Base-by-base conservation (phyloP, 2,888 invertebrate genomes). In the Creontiades dilutus region DNA sequence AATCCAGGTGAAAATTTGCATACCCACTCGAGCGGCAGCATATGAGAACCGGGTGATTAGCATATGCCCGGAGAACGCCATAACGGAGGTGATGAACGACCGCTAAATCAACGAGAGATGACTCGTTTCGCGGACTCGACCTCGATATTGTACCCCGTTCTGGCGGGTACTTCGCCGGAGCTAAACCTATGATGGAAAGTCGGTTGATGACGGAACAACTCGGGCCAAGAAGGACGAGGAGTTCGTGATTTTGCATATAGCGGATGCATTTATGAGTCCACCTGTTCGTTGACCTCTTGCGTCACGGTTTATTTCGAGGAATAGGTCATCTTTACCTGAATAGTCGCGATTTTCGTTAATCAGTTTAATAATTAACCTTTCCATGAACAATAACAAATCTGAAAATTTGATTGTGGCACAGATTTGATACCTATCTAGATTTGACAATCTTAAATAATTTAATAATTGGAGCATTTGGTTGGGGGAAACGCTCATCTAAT, bases 181-280 rank as follows among this genome's bases (percentile, higher is more conserved):
- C 68, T 68, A 68, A 68, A 23, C 68, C 68, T 23, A 68, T 68
- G 68, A 68, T 68, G 68, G 68, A 68, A 68, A 68, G 68, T 68
- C 68, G 68, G 68, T 27, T 68, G 68, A 68, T 68, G 68, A 68
- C 68, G 68, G 23, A 68, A 68, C 68, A 68, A 68, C 68, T 68
- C 23, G 9, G 23, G 68, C 57, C 57, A n/a, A 68, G 68, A 68
- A 27, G 27, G 23, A 68, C 68, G 57, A 57, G 57, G 57, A 57
- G 57, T 57, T 16, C 57, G 68, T 68, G 68, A 23, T 68, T 68
- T 68, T 68, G 68, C 68, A 68, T 68, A 68, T 68, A 68, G 68
- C 68, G 68, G 68, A 68, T 68, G 68, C 68, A 68, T 68, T 68
- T 68, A 68, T 68, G 68, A 19, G 68, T 68, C 68, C 68, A 68